phyloP scores from a whole-genome alignment of 2,797 vertebrate genomes.

The Pseudomugil gertrudae region DNA sequence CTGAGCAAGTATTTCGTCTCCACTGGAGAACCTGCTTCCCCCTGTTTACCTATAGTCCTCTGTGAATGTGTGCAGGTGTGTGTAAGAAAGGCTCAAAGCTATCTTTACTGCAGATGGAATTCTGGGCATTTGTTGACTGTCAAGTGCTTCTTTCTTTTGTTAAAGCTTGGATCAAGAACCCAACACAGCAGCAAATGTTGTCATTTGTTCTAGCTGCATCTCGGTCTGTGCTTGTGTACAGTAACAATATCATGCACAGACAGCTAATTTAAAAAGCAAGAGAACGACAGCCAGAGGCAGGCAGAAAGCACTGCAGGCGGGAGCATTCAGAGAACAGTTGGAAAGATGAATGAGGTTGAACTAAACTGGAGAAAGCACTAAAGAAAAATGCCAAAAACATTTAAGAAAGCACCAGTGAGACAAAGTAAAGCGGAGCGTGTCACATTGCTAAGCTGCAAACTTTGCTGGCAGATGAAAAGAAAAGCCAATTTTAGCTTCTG shows the following conservation, averaged over 20 bases:
- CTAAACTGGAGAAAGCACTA: constrained; percentile 12
- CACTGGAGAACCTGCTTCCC: constrained; percentile 46
- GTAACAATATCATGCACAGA: constrained; percentile 55
- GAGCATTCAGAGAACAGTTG: constrained; percentile 18
- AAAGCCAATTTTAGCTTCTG: constrained; percentile 64
- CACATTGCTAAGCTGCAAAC: constrained; percentile 22
- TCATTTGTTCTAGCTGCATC: constrained; percentile 50
- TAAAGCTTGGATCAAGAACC: constrained; percentile 44
- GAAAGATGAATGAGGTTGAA: constrained; percentile 54
- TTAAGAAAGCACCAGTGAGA: constrained; percentile 31
- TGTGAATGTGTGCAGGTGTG: constrained; percentile 8
- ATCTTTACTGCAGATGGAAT: constrained; percentile 33
- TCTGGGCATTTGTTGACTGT: constrained; percentile 40
- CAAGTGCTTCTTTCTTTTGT: constrained; percentile 43
- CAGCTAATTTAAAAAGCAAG: constrained; percentile 33
- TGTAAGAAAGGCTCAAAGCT: background rate
- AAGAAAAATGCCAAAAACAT: constrained; percentile 34
- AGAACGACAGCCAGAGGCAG: constrained; percentile 13
- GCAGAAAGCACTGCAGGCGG: constrained; percentile 20
- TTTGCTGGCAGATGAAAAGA: constrained; percentile 39
- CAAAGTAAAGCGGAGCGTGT: constrained; percentile 22
- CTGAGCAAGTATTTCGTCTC: constrained; percentile 56
- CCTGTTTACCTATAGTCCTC: constrained; percentile 52
- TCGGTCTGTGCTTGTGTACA: constrained; percentile 21
- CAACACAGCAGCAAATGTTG: constrained; percentile 30